These are phyloP conservation scores for Chaetorhynchus papuensis DNA, from an alignment of 2,113 vertebrate species.

Conservation along the genomic window DNA sequence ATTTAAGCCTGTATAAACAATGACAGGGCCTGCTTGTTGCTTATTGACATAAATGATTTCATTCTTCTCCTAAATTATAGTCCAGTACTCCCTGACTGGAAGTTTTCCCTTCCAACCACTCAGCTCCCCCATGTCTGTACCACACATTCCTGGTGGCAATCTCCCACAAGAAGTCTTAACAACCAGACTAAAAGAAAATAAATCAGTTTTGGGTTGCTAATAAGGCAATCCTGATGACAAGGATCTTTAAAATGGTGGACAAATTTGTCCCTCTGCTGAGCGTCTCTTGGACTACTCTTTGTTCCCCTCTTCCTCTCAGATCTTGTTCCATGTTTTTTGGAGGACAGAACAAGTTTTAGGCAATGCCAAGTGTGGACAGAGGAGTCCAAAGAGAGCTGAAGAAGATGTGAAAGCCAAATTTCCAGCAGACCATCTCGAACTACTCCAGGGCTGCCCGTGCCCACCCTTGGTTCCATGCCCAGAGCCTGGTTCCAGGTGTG, in stretches of 20 bases:
- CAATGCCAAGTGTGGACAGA: not conserved
- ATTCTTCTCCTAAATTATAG: not conserved
- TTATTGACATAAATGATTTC: not conserved
- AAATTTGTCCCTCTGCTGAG: not conserved
- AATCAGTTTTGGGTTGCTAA: not conserved
- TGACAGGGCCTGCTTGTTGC: not conserved
- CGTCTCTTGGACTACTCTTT: not conserved
- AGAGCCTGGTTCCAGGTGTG: not conserved
- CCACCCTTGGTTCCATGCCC: fast-evolving
- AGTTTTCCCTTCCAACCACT: not conserved
- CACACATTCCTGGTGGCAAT: not conserved
- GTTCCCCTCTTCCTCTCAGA: not conserved
- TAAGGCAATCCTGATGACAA: not conserved
- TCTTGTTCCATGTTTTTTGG: not conserved
- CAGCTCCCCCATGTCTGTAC: not conserved
- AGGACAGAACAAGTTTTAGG: not conserved
- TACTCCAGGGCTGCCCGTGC: fast-evolving
- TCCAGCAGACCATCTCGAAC: not conserved
- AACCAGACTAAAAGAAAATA: not conserved
- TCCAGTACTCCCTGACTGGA: not conserved
- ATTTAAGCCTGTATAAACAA: not conserved
- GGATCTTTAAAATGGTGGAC: not conserved
- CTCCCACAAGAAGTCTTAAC: not conserved
- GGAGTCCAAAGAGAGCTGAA: not conserved
- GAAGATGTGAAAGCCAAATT: not conserved